Evolutionary conservation across 2,797 vertebrate genomes (phyloP), one percentile per base, ranked within the genome.

Genomic region (Ptychobarbus kaznakovi): DNA sequence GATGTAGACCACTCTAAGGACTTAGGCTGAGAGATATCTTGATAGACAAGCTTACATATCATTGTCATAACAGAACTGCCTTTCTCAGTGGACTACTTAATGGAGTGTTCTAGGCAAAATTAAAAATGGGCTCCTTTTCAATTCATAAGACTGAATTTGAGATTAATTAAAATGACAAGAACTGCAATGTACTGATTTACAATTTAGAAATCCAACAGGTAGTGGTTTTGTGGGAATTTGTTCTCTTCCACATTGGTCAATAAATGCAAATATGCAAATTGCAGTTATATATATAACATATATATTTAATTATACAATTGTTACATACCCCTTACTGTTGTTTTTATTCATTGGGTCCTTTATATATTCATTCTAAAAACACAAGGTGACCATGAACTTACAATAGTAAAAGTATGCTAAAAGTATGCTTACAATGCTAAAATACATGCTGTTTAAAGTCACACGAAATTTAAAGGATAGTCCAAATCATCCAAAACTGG

Each of bases 11-110:
- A 58, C 25, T 16, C 65, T 70, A 40, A 79, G 65, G 51, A 40
- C 49, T 78, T 70, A 69, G 63, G 16, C 70, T 68, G 16, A 38
- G n/a, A 69, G 63, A 78, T 6, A 28, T 77, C 49, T 77, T 77
- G 69, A 82, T 22, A 63, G 53, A 65, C 70, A 49, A 18, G 40
- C 56, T 74, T 65, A 32, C 58, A 73, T 25, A 82, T 72, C 10
- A 13, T 58, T 73, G 38, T 73, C 51, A 32, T 42, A 32, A 73
- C 68, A 32, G 53, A 46, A 20, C 40, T 63, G 74, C 42, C 6
- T 38, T 28, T 38, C 81, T 46, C 53, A 13, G 9, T 63, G 40
- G 69, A 61, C 25, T 28, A 63, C 38, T 61, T 65, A 58, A 32
- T 32, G 63, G n/a, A 32, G 25, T 65, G 28, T 32, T 65, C 13